Conservation (phyloP, 2,113 vertebrate genomes). For the Plectropomus leopardus region DNA sequence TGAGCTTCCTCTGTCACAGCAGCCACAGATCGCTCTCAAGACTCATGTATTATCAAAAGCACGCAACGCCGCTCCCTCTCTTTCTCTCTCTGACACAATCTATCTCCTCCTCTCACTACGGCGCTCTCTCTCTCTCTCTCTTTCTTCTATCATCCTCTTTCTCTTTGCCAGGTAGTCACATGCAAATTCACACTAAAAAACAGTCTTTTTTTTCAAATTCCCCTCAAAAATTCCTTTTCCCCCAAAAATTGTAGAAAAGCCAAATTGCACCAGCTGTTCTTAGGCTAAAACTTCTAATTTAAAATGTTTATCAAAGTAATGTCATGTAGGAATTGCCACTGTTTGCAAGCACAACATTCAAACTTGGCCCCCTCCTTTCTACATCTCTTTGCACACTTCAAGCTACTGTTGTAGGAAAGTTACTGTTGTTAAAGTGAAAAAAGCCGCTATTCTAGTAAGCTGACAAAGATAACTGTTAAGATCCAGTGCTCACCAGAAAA, state of each 20-base stretch:
- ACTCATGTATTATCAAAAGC: conserved; percentile 78
- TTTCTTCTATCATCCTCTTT: conserved; percentile 23
- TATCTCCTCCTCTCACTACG: conserved; percentile 7
- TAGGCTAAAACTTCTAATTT: not conserved
- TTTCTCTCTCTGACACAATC: conserved; percentile 33
- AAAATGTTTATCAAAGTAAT: too few relatives aligned
- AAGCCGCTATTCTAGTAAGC: too few relatives aligned
- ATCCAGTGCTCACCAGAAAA: too few relatives aligned
- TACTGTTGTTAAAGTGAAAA: too few relatives aligned
- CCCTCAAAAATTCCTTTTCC: not conserved
- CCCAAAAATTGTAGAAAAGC: not conserved
- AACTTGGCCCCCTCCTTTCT: too few relatives aligned
- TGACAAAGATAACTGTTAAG: too few relatives aligned
- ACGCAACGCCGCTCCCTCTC: conserved; percentile 59
- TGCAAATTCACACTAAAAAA: conserved; percentile 14
- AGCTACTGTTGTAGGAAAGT: too few relatives aligned
- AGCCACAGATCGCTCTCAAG: conserved; percentile 78
- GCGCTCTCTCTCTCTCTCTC: conserved; percentile 16
- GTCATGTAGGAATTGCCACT: too few relatives aligned
- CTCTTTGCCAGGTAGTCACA: conserved; percentile 28
- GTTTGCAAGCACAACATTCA: too few relatives aligned
- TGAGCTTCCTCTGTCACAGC: conserved; percentile 85
- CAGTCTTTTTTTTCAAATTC: not conserved
- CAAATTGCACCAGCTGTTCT: not conserved
- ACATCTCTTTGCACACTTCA: too few relatives aligned